Evolutionary conservation across 2,888 invertebrate species (phyloP), one percentile per base, ranked within the genome.

Genomic region (Caenorhabditis sp.): DNA sequence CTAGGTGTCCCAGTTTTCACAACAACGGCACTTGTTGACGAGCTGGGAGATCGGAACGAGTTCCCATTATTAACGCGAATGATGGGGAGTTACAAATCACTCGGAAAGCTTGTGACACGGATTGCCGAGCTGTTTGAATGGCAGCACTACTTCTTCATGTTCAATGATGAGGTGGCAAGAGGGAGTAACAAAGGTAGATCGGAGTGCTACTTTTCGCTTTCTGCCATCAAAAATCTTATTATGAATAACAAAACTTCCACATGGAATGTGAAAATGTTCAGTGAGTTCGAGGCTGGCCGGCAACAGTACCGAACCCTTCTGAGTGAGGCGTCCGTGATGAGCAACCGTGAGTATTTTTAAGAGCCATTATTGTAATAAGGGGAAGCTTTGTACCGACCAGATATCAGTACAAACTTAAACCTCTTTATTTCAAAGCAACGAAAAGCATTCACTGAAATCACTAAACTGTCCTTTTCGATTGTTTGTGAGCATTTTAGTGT

Each of bases 21-120:
- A 0, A 93, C 94, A 0, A 93, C 93, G 0, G 95, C 93, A 2
- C 93, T 93, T 86, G 94, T 93, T 1, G 93, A 93, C 81, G 93
- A 93, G 32, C 94, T 95, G 87, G 92, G 92, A 65, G 92, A 92
- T 90, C 93, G 93, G 86, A 83, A 62, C 1, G 86, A 93, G 59
- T 95, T 93, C 89, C 93, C 92, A 17, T 93, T 94, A 0, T 91
- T 96, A 70, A 95, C 95, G 7, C 91, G 95, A 77, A 93, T 95
- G 92, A 93, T 93, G 92, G 94, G 94, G 11, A 93, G 93, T 77
- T 93, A 94, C 89, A 86, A 88, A 20, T 81, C 82, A 6, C 59
- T 88, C 24, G 87, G 83, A 20, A 52, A 73, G 46, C 78, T 89
- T 41, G 80, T 83, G 13, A 73, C 78, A 17, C 55, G 71, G 17